Base-by-base conservation (phyloP, 1,140 invertebrate species). In the Bacillus rossius region DNA sequence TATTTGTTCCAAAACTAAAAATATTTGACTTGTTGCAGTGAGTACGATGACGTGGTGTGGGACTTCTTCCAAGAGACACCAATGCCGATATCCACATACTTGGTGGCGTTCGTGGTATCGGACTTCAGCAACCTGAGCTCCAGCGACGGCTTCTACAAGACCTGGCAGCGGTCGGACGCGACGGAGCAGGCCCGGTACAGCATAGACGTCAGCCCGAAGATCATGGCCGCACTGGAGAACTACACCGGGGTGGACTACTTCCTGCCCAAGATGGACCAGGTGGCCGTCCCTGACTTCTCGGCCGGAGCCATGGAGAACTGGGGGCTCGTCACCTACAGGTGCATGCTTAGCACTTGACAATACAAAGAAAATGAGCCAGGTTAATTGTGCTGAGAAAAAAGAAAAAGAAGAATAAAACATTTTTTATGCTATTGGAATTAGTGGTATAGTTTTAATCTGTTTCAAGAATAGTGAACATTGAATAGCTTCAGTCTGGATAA, bases 61-160 rank as follows among this genome's bases (percentile, higher is more conserved):
- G 81, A 86, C 64, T 72, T 77, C n/a, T 92, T 86, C 69, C 73
- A 83, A 45, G 79, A 79, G 38, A 86, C 86, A 0, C 82, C 88
- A 4, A 67, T 76, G 8, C 72, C 75, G 2, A 96, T 96, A 92
- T 92, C 92, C 0, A 92, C 92, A 0, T 96, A 96, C 62, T 70
- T 96, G 2, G 73, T 96, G 13, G 92, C 92, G 1, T 84, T 94
- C 64, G 79, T 85, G 1, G 79, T 91, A 8, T 83, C 83, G 29
- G 83, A 89, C 64, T 88, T 89, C 62, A 52, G 64, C 62, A 34
- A 10, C 29, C 29, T 34, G 29, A 19, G 43, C 2, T 55, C 52
- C 1, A 2, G 14, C 0, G 42, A 23, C 23, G 37, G 4, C 17
- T n/a, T 13, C 4, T 26, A 10, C 5, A 29, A 16, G 0, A 34